Evolutionary conservation across 2,888 invertebrate genomes (phyloP).

Genomic region (Byasa hedistus): DNA sequence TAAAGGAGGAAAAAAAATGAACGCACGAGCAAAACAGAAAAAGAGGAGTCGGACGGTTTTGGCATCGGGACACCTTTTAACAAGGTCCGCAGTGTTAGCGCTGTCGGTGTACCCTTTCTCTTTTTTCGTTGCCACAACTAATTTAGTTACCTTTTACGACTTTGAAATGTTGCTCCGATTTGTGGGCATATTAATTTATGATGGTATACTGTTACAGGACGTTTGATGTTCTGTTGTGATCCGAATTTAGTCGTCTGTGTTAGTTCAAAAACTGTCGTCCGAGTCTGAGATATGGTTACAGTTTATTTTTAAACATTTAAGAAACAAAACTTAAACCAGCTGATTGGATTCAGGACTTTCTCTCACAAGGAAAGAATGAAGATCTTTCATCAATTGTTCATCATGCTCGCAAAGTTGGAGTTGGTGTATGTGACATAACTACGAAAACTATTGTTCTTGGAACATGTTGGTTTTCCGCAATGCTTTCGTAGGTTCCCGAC

Average conservation of each 20-base stretch:
- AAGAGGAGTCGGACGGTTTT: constrained; percentile 37
- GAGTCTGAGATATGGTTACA: no score
- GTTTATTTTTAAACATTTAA: no score
- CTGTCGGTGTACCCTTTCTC: constrained; percentile 31
- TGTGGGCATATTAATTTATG: constrained; percentile 27
- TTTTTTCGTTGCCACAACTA: constrained; percentile 28
- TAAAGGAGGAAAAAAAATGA: constrained; percentile 17
- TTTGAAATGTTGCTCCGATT: constrained; percentile 23
- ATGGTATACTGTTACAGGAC: constrained; percentile 7
- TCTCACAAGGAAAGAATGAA: neutral
- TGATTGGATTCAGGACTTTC: no score
- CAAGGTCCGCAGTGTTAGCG: constrained; percentile 39
- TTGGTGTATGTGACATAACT: no score
- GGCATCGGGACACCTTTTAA: constrained; percentile 42
- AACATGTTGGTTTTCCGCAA: no score
- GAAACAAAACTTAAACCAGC: no score
- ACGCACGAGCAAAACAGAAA: constrained; percentile 31
- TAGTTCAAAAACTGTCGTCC: neutral
- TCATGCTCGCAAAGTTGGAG: no score
- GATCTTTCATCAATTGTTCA: neutral
- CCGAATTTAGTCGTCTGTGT: constrained; percentile 15
- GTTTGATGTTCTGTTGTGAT: constrained; percentile 21
- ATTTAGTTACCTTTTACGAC: constrained; percentile 31
- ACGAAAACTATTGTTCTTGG: no score
- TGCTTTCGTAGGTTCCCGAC: no score